phyloP scores from a whole-genome alignment of 23 tunicate genomes.

The Styela clava region DNA sequence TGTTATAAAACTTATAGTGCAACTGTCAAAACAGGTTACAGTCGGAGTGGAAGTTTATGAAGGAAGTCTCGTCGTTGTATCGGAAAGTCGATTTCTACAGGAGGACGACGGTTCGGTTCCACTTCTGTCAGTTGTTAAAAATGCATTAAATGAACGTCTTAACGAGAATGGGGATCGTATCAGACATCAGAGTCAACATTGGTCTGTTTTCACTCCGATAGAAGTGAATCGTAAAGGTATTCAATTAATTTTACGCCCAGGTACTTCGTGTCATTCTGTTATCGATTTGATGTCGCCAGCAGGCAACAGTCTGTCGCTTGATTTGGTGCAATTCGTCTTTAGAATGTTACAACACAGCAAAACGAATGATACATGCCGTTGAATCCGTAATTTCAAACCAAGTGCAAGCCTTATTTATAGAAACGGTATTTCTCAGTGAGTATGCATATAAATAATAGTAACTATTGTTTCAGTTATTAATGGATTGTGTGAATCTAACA shows the following conservation, averaged over 20 bases:
- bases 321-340: too few relatives aligned
- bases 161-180: neutral
- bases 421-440: too few relatives aligned
- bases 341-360: too few relatives aligned
- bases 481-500: neutral
- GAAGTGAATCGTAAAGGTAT: constrained; percentile 5
- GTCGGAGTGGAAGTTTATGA: neutral
- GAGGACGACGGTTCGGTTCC: neutral
- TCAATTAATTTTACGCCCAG: too few relatives aligned
- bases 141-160: neutral
- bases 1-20: too few relatives aligned
- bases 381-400: too few relatives aligned
- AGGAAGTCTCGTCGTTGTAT: constrained; percentile 22
- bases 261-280: too few relatives aligned
- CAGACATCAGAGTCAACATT: neutral
- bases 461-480: neutral
- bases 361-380: too few relatives aligned
- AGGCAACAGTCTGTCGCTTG: too few relatives aligned
- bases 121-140: neutral
- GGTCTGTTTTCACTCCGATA: neutral
- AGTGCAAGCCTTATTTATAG: too few relatives aligned
- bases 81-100: neutral
- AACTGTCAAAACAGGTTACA: constrained; percentile 1
- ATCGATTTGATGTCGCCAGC: too few relatives aligned
- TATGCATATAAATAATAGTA: too few relatives aligned